Evolutionary conservation across 2,888 invertebrate genomes (phyloP), one percentile per base, ranked within the genome.

Genomic region (Drosophila fulvimacula): DNA sequence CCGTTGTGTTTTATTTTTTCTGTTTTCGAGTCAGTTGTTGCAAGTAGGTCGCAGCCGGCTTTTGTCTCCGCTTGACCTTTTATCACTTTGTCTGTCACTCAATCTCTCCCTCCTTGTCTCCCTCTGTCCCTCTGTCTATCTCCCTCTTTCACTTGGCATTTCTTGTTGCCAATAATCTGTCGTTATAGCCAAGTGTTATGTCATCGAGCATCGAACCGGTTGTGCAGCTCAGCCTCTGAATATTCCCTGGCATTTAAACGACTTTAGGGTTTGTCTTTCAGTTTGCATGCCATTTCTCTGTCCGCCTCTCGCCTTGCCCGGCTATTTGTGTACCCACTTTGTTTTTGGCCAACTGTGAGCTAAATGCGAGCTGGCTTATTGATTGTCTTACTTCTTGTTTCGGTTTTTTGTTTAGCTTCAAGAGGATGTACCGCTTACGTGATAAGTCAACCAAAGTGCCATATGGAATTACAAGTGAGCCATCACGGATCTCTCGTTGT

Each of bases 171-270:
- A 83, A 81, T 86, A 86, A 82, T 81, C 74, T 82, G 72, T 73
- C 72, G 69, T 64, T 83, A 69, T 69, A 79, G 75, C 74, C 82
- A 77, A 59, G 75, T 76, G 84, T 87, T 87, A 87, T 86, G 81
- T 88, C 86, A 88, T 84, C 76, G 73, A 52, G 52, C 63, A 73
- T 67, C 69, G 76, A 77, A 88, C 84, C 79, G 88, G 86, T 86
- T 81, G 49, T 51, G 58, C 71, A 76, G 77, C 73, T 59, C 58
- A 71, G 76, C 62, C 69, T 39, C 44, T 69, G 66, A 72, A 67
- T 67, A 79, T 79, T 64, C 81, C 75, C 83, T 69, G 80, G 30
- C 69, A 78, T 76, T 76, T 65, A 64, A 68, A 61, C 59, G 56
- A 64, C 55, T 76, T 61, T 79, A 77, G 80, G 84, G 82, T 63